phyloP scores from a whole-genome alignment of 1,140 invertebrate species.

The Oryctes rhinoceros region DNA sequence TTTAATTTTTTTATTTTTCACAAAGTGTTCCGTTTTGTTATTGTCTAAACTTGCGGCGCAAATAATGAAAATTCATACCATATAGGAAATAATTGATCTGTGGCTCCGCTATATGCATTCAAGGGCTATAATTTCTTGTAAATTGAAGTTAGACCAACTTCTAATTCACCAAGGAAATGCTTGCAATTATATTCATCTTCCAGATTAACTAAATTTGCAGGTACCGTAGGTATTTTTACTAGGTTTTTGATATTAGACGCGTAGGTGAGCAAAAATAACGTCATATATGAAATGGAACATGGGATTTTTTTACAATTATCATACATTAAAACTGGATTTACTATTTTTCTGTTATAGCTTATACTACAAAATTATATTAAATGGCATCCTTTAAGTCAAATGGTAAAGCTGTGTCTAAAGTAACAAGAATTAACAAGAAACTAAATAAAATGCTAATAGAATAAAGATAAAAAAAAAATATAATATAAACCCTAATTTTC shows the following conservation, averaged over 20 bases:
- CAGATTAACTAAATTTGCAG: constrained; percentile 18
- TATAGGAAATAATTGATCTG: constrained; percentile 23
- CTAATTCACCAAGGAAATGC: background rate
- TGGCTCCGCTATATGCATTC: background rate
- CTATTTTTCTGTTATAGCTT: no score
- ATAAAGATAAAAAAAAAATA: no score
- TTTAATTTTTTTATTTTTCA: no score
- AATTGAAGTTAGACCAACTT: constrained; percentile 5
- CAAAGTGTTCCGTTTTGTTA: no score
- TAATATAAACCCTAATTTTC: no score
- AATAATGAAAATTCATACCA: background rate
- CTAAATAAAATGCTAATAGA: no score
- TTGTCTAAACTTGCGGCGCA: background rate
- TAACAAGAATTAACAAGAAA: no score
- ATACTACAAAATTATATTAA: no score
- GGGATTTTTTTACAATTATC: no score
- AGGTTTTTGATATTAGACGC: background rate
- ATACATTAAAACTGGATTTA: no score
- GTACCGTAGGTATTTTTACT: constrained; percentile 15
- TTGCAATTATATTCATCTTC: constrained; percentile 12
- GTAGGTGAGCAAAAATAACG: background rate
- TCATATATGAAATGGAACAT: background rate
- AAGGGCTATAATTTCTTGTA: background rate
- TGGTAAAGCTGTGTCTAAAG: no score
- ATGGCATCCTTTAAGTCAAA: no score